Evolutionary conservation across 2,888 invertebrate species (phyloP).

Genomic region (Thumatha senex): DNA sequence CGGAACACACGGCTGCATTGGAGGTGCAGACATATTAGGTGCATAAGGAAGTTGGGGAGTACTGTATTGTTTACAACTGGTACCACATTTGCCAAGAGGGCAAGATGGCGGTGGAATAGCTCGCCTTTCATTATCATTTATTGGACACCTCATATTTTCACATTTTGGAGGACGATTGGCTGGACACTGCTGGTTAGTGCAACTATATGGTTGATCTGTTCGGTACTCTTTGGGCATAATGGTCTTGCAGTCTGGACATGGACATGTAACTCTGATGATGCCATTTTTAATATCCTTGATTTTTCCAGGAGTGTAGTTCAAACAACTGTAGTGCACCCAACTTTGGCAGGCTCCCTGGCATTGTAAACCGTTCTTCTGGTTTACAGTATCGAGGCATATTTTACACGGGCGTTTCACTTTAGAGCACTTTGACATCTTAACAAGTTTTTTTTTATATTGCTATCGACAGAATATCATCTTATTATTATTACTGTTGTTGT

Average conservation of each 20-base stretch:
- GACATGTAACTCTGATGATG: conserved; percentile 63
- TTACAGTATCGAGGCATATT: conserved; percentile 61
- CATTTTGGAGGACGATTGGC: conserved; percentile 56
- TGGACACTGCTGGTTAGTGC: conserved; percentile 55
- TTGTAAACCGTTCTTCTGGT: conserved; percentile 58
- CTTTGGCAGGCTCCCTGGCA: conserved; percentile 65
- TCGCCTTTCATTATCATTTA: neutral
- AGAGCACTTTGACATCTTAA: conserved; percentile 52
- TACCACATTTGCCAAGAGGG: conserved; percentile 25
- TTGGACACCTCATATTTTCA: conserved; percentile 33
- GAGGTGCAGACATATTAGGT: neutral
- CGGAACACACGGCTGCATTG: neutral
- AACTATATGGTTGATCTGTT: conserved; percentile 52
- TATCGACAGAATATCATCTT: neutral
- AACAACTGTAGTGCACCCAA: conserved; percentile 67
- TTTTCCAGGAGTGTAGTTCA: conserved; percentile 68
- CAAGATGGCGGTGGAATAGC: conserved; percentile 13
- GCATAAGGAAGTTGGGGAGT: conserved; percentile 5
- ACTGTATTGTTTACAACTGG: conserved; percentile 4
- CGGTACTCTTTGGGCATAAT: conserved; percentile 50
- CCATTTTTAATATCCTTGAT: conserved; percentile 65
- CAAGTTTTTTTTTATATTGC: neutral
- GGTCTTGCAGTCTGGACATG: conserved; percentile 68
- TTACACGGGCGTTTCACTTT: conserved; percentile 68
- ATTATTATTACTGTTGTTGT: neutral